phyloP scores from a whole-genome alignment of 2,888 invertebrate genomes.

The Chalcis sispes region DNA sequence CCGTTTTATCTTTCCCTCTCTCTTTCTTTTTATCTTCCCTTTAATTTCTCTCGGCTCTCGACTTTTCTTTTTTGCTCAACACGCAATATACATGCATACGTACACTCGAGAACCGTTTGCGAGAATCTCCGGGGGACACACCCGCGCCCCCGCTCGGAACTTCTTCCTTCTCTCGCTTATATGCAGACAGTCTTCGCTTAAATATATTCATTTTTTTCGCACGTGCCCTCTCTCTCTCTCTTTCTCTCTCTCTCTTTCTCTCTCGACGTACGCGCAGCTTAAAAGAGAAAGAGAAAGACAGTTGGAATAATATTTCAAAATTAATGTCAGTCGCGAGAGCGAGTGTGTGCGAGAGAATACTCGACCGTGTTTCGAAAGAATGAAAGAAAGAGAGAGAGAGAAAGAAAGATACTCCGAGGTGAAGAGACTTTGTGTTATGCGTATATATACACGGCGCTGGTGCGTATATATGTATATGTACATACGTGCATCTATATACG shows the following conservation, averaged over 20 bases:
- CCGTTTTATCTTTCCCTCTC: slow-evolving; percentile 12
- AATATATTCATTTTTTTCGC: too few relatives aligned
- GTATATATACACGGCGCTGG: background rate
- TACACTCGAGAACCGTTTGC: slow-evolving; percentile 23
- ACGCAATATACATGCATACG: slow-evolving; percentile 35
- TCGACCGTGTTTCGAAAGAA: slow-evolving; percentile 1
- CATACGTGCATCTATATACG: background rate
- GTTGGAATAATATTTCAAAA: slow-evolving; percentile 74
- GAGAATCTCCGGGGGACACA: slow-evolving; percentile 58
- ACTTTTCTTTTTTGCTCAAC: slow-evolving; percentile 1
- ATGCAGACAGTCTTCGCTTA: too few relatives aligned
- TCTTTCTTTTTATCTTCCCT: slow-evolving; percentile 27
- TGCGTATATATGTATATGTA: slow-evolving; percentile 8
- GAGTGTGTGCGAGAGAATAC: too few relatives aligned
- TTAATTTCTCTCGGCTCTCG: slow-evolving; percentile 29
- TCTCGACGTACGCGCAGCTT: too few relatives aligned
- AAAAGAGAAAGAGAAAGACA: slow-evolving; percentile 59
- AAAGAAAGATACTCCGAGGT: slow-evolving; percentile 1
- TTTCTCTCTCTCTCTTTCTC: slow-evolving; percentile 25
- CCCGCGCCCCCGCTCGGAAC: slow-evolving; percentile 55
- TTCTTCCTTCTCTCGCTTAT: background rate
- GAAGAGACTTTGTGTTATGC: background rate
- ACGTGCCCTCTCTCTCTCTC: too few relatives aligned
- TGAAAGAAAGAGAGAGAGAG: slow-evolving; percentile 5
- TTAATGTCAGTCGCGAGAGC: slow-evolving; percentile 67